Conservation (phyloP, 2,797 vertebrate genomes). For the Trichosurus vulpecula region DNA sequence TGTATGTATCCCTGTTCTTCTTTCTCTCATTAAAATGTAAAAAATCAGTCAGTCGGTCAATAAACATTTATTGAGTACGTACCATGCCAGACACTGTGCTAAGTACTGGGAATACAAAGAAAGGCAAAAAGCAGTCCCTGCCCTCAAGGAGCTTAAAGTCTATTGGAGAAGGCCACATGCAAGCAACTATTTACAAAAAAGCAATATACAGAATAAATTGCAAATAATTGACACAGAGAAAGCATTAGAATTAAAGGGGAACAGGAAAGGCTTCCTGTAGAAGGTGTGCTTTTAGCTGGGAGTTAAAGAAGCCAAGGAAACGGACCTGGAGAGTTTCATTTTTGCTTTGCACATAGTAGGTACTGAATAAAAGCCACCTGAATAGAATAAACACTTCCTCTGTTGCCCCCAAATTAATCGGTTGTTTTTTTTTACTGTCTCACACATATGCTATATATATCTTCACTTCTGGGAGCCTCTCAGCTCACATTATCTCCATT, state of each 20-base stretch:
- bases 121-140: not conserved
- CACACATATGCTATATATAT: not conserved
- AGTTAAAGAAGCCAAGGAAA: not conserved
- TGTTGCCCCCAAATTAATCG: not conserved
- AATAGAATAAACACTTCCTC: not conserved
- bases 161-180: not conserved
- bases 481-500: not conserved
- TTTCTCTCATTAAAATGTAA: not conserved
- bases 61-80: not conserved
- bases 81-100: not conserved
- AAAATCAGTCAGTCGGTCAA: not conserved
- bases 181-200: not conserved
- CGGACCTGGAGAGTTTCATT: not conserved
- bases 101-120: not conserved
- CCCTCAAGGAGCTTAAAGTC: not conserved
- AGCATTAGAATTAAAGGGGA: not conserved
- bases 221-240: not conserved
- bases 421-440: not conserved
- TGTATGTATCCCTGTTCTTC: not conserved
- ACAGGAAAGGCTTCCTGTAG: not conserved
- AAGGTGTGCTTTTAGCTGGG: not conserved
- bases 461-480: not conserved
- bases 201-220: not conserved
- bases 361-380: not conserved
- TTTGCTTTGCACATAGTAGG: not conserved